These are phyloP conservation scores for Syngnathus rostellatus DNA, from an alignment of 2,797 vertebrate species.

Conservation along the genomic window DNA sequence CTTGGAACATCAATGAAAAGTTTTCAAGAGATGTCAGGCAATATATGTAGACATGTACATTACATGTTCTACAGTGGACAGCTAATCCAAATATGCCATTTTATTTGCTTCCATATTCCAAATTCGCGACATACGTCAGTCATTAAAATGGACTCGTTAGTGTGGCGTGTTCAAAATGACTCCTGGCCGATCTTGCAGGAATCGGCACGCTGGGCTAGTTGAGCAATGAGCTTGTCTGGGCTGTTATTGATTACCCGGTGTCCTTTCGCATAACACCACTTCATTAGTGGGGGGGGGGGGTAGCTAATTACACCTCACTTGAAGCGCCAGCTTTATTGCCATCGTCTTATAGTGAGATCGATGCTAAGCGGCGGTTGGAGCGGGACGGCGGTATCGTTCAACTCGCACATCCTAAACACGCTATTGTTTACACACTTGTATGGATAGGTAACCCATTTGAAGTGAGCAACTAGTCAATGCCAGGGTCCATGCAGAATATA, in stretches of 20 bases:
- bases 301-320: slow-evolving; percentile 1
- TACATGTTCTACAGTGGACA: neutral
- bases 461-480: neutral
- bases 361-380: slow-evolving; percentile 1
- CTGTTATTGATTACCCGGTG: neutral
- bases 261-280: neutral
- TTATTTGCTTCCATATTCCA: neutral
- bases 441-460: neutral
- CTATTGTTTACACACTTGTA: neutral
- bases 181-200: neutral
- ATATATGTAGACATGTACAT: neutral
- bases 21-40: neutral
- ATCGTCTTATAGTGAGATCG: neutral
- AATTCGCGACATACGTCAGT: neutral
- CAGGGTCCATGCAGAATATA: too few relatives aligned
- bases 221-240: neutral
- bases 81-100: neutral
- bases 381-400: too few relatives aligned
- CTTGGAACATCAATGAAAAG: neutral
- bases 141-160: neutral
- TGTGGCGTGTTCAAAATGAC: neutral
- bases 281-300: slow-evolving; percentile 1
- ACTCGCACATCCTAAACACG: neutral
- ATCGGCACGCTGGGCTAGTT: neutral
- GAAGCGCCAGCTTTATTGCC: slow-evolving; percentile 1